Percentiles rank a stretch among this genome's conserved stretches.
These are phyloP conservation scores for Laspeyria flexula DNA, from an alignment of 2,888 invertebrate genomes.

Conservation along the genomic window DNA sequence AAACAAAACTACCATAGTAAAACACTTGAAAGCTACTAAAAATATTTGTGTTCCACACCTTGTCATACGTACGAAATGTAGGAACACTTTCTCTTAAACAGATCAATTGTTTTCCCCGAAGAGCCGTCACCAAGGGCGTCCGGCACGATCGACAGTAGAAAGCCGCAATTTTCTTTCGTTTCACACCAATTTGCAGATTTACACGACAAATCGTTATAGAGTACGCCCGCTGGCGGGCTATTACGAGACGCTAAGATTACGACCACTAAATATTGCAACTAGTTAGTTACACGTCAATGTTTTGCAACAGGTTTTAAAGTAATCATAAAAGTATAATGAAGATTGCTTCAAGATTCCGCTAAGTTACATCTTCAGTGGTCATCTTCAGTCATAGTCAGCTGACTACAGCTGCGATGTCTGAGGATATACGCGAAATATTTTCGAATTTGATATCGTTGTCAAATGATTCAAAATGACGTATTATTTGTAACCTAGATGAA, in stretches of 20 bases:
- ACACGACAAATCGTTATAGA: constrained; percentile 60
- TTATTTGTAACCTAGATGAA: no score
- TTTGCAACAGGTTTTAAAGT: no score
- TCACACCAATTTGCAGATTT: constrained; percentile 69
- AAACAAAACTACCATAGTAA: not conserved
- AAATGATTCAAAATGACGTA: no score
- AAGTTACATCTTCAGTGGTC: no score
- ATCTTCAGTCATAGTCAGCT: no score
- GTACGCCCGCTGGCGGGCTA: constrained; percentile 36
- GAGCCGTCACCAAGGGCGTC: constrained; percentile 45
- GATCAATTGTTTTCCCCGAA: constrained; percentile 64
- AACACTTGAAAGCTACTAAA: not conserved
- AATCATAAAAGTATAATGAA: no score
- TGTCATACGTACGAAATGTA: not conserved
- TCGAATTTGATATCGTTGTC: no score
- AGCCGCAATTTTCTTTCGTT: constrained; percentile 56
- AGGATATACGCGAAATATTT: no score
- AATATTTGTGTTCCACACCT: constrained; percentile 7
- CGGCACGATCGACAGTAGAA: constrained; percentile 41
- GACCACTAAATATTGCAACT: no score
- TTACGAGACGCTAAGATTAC: constrained; percentile 8
- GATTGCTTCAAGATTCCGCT: no score
- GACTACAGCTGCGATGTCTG: no score
- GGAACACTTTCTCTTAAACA: constrained; percentile 62
- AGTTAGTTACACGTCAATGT: no score